A percentile compares a stretch with the other conserved stretches of the same genome.
These are phyloP conservation scores for Sarotherodon lohbergeri DNA, from an alignment of 2,113 vertebrate genomes.

Conservation along the genomic window DNA sequence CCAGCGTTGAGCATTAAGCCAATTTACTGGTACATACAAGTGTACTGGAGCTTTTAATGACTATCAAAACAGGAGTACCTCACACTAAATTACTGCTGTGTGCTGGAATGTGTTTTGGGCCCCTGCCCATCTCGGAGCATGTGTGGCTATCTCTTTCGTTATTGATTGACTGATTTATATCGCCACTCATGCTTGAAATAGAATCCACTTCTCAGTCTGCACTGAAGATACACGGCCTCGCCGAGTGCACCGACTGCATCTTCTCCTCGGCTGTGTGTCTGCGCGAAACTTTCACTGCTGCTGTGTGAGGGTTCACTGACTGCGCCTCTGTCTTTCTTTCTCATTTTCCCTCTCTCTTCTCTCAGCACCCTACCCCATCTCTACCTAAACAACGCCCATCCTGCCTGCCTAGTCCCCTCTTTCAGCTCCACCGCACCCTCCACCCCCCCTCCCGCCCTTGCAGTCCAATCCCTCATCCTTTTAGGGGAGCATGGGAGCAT, in stretches of 20 bases:
- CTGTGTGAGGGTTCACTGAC: constrained; percentile 5
- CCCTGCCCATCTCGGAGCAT: constrained; percentile 20
- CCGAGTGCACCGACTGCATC: background rate
- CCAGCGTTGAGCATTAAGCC: constrained; percentile 34
- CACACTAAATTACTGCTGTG: constrained; percentile 16
- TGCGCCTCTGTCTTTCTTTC: background rate
- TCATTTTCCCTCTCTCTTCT: background rate
- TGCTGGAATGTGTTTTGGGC: constrained; percentile 16
- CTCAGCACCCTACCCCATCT: background rate
- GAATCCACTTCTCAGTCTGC: constrained; percentile 49
- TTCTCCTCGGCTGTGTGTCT: background rate
- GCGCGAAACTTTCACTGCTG: background rate
- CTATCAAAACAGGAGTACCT: constrained; percentile 38
- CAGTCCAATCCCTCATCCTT: constrained; percentile 65
- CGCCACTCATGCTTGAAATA: constrained; percentile 66
- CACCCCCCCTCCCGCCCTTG: background rate
- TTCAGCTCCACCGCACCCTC: background rate
- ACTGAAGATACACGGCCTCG: background rate
- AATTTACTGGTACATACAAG: constrained; percentile 47
- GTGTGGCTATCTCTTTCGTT: constrained; percentile 35
- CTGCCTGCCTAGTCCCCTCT: background rate
- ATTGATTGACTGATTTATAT: constrained; percentile 62
- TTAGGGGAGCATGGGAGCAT: constrained; percentile 64
- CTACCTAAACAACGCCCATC: constrained; percentile 7
- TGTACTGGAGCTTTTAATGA: constrained; percentile 37